Conservation (phyloP, 2,797 vertebrate genomes). For the Myripristis jacobus region DNA sequence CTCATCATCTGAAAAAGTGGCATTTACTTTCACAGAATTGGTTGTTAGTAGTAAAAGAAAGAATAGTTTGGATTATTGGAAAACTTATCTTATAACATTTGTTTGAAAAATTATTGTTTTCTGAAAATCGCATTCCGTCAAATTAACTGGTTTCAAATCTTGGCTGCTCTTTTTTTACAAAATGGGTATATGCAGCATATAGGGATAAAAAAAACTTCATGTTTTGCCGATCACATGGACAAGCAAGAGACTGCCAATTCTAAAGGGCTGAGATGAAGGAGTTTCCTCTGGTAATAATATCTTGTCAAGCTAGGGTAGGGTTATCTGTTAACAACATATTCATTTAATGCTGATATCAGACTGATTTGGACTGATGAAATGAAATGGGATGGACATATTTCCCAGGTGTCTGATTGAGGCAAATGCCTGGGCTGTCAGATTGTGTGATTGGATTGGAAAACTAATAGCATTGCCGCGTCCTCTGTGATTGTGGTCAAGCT, state of each 20-base stretch:
- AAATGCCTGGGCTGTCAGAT: conserved; percentile 58
- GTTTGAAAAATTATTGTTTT: too few species aligned
- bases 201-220: neutral
- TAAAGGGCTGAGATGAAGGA: conserved; percentile 44
- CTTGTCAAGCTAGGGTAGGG: conserved; percentile 21
- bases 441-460: conserved; percentile 69
- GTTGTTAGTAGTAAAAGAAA: conserved; percentile 14
- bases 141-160: too few species aligned
- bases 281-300: conserved; percentile 57
- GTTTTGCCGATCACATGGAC: neutral
- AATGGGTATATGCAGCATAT: neutral
- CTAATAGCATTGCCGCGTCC: conserved; percentile 63
- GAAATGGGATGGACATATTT: conserved; percentile 68
- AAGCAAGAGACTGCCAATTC: conserved; percentile 24
- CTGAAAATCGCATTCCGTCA: too few species aligned
- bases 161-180: too few species aligned
- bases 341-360: conserved; percentile 65
- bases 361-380: conserved; percentile 70
- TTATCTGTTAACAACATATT: conserved; percentile 53
- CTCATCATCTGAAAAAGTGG: conserved; percentile 14
- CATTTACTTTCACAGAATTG: neutral
- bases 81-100: neutral
- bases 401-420: conserved; percentile 75
- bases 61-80: neutral
- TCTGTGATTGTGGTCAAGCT: conserved; percentile 74